Evolutionary conservation across 2,888 invertebrate species (phyloP).

Genomic region (Priocnemis perturbator): DNA sequence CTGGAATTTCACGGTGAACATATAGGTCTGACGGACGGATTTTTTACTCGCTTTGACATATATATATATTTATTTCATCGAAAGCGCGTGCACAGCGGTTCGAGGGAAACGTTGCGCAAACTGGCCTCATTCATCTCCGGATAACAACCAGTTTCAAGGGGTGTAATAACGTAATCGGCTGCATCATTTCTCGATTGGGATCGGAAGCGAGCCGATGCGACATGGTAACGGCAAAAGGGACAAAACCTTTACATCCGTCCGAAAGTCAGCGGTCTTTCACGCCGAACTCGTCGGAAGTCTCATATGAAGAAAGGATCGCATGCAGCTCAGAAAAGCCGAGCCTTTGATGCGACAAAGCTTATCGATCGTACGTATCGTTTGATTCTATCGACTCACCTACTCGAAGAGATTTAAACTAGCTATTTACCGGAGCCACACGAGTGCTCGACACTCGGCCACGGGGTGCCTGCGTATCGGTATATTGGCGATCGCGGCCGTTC

Average conservation of each 20-base stretch:
- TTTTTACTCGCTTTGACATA: too few species aligned
- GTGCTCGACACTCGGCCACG: neutral
- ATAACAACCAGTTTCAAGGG: too few species aligned
- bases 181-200: neutral
- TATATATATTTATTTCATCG: too few species aligned
- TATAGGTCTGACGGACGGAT: too few species aligned
- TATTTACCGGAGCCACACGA: neutral
- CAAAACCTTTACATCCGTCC: neutral
- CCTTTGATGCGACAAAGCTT: neutral
- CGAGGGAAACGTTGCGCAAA: too few species aligned
- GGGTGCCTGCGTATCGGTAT: neutral
- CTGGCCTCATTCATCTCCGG: too few species aligned
- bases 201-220: neutral
- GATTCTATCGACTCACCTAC: neutral
- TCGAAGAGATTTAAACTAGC: neutral
- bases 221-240: neutral
- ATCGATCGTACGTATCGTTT: constrained; percentile 5
- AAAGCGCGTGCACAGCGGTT: too few species aligned
- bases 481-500: neutral
- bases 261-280: too few species aligned
- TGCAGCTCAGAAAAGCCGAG: neutral
- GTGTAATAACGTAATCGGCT: neutral
- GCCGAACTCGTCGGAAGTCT: neutral
- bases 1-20: too few species aligned
- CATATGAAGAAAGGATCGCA: neutral